Evolutionary conservation across 1,140 invertebrate species (phyloP), one percentile per base, ranked within the genome.

Genomic region (Papilio helenus): DNA sequence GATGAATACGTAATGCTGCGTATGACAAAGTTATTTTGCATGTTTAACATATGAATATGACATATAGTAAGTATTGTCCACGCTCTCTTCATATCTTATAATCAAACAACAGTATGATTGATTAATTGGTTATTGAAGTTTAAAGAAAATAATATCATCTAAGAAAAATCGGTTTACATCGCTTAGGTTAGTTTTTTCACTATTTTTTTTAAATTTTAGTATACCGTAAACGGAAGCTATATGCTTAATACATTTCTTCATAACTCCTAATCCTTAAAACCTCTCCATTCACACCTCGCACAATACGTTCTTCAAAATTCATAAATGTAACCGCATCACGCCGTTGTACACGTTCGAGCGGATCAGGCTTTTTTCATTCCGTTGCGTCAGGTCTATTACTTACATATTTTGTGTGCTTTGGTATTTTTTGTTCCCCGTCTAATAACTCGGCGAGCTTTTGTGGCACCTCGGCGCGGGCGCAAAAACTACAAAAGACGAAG

Each of bases 391-490:
- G 86, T 91, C 89, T 87, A 87, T 87, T 86, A 84, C 86, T 87
- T 87, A 86, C 88, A 87, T 89, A 86, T 91, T 89, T 86, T 85
- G 87, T 87, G 88, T 88, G 85, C 84, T 85, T 84, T 84, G 76
- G 65, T 79, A 85, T 94, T 93, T 92, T 94, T 93, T 93, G 88
- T 92, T 81, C 79, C 77, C 85, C 81, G 82, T 88, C 89, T 92
- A 93, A 93, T 93, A 93, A 92, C 87, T 93, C 91, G 87, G 86
- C 90, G 86, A 93, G 93, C 90, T 93, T 93, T 90, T 89, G 92
- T 90, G 88, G 90, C 88, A 92, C 92, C 90, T 93, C 90, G 86
- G 87, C 92, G 88, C 87, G 86, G 87, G 88, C 89, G 91, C 92
- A 93, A 94, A 94, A 94, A 93, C 87, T 88, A 90, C 86, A 85